Base-by-base conservation (phyloP, 2,113 vertebrate genomes). In the Hippocampus barbouri region DNA sequence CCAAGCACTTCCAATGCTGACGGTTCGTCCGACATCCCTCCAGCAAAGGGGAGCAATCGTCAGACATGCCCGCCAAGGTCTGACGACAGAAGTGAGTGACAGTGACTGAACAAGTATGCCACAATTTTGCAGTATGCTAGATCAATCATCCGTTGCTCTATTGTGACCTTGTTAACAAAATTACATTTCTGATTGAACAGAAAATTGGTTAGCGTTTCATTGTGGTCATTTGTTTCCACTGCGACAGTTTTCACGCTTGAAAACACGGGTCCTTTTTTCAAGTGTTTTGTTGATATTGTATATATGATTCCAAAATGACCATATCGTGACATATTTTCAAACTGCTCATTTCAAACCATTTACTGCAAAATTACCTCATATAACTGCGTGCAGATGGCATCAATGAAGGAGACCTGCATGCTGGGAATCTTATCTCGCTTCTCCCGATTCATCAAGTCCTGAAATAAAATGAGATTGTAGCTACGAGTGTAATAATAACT, bases 351-450 rank as follows among this genome's bases (percentile, higher is more conserved):
- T 18, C 47, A 49, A 49, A 49, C 15, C 16, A 49, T 49, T 49
- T 16, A 18, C 47, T 14, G 15, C 12, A 18, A 1, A 45, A 57
- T 78, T 93, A 98, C 97, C 97, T 99, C 95, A 77, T 98, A 99
- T 3, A 99, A 90, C 87, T 97, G 94, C 71, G 93, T 90, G 81
- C 97, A 98, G 87, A 99, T 95, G 80, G 95, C 95, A 60, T 99
- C 97, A 73, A 99, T 98, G 85, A 99, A 99, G 84, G 96, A 96
- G 86, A 99, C 97, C 86, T 99, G 97, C 96, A 98, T 98, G 88
- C 95, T 98, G 62, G 97, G 97, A 78, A 99, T 98, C 90, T 98
- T 96, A 85, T 98, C 97, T 78, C 93, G 93, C 90, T 99, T 99
- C 86, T 99, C 97, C 70, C 97, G 93, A 89, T 99, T 99, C 97